phyloP scores from a whole-genome alignment of 2,797 vertebrate genomes.

The Acestrorhynchus altus region DNA sequence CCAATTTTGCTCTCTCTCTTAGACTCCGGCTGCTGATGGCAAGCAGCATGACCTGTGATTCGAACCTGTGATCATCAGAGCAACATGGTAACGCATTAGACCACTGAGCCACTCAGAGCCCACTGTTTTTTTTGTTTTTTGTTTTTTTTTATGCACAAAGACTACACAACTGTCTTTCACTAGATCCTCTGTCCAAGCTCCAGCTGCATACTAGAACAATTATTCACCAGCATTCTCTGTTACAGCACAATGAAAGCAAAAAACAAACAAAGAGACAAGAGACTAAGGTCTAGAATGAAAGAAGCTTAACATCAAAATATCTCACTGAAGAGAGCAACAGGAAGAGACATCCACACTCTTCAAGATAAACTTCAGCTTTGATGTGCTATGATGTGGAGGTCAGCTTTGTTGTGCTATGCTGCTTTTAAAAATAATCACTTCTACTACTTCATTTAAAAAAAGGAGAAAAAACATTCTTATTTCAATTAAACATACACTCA shows the following conservation, averaged over 20 bases:
- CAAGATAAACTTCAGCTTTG: slow-evolving; percentile 55
- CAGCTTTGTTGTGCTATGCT: slow-evolving; percentile 54
- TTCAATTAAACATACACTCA: neutral
- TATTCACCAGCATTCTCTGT: neutral
- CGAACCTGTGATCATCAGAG: too few species aligned
- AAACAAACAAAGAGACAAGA: slow-evolving; percentile 39
- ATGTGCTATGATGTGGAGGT: too few species aligned
- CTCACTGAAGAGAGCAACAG: slow-evolving; percentile 40
- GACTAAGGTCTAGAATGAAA: slow-evolving; percentile 26
- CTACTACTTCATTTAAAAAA: slow-evolving; percentile 18
- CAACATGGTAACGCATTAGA: too few species aligned
- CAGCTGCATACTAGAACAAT: neutral
- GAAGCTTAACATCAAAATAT: slow-evolving; percentile 45
- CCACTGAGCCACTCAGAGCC: too few species aligned
- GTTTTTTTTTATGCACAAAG: too few species aligned
- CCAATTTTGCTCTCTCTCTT: too few species aligned
- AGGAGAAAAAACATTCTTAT: neutral
- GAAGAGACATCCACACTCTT: slow-evolving; percentile 41
- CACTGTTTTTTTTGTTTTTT: too few species aligned
- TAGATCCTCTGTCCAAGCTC: neutral
- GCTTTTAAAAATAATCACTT: slow-evolving; percentile 49
- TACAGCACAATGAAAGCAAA: neutral
- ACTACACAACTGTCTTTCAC: neutral
- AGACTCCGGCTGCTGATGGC: too few species aligned
- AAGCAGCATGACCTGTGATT: too few species aligned